phyloP scores from a whole-genome alignment of 30 jellyfish, hydroid and myxozoan genomes.

The Mastigias papua region DNA sequence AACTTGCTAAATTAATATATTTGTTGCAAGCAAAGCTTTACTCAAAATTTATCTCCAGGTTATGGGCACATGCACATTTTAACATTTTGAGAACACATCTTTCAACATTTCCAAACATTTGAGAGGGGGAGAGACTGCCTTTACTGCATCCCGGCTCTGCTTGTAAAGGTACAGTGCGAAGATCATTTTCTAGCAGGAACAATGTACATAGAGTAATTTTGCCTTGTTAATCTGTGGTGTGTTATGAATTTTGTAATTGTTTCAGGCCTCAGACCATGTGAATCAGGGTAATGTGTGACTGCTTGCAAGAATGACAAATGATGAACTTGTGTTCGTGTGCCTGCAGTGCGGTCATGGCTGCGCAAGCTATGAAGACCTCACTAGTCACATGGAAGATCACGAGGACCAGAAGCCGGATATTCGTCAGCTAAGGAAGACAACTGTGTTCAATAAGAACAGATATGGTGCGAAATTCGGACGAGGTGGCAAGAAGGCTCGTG shows the following conservation, averaged over 20 bases:
- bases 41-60: no score
- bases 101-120: no score
- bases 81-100: no score
- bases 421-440: conserved; percentile 63
- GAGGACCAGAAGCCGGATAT: conserved; percentile 77
- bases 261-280: neutral
- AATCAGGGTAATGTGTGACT: neutral
- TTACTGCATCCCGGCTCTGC: no score
- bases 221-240: no score
- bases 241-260: neutral
- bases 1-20: no score
- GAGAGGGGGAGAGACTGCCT: no score
- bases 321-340: conserved; percentile 71
- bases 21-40: no score
- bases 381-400: conserved; percentile 76
- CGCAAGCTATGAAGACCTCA: conserved; percentile 73
- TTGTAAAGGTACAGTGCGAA: no score
- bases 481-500: conserved; percentile 4
- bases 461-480: conserved; percentile 9
- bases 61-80: no score
- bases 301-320: conserved; percentile 52
- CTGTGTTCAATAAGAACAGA: conserved; percentile 22
- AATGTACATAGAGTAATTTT: no score
- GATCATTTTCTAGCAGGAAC: no score
- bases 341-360: conserved; percentile 81